These are phyloP conservation scores for Melanotaenia parkinsoni DNA, from an alignment of 2,797 vertebrate genomes.

Conservation along the genomic window DNA sequence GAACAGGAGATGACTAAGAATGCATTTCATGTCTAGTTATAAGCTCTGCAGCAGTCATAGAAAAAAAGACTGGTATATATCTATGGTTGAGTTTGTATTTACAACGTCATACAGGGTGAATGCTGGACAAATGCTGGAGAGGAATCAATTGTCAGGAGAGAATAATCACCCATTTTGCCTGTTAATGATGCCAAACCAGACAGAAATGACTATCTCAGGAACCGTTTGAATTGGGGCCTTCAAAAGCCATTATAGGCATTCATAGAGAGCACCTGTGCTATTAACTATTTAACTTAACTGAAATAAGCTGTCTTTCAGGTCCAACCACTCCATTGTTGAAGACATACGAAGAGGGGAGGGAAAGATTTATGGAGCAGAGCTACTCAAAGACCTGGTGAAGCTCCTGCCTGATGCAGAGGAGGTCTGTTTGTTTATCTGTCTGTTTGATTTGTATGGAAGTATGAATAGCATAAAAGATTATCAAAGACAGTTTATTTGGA, in stretches of 20 bases:
- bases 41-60: background rate
- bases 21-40: background rate
- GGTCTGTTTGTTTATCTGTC: constrained; percentile 75
- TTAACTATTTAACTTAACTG: constrained; percentile 21
- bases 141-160: background rate
- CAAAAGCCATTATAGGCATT: constrained; percentile 8
- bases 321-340: constrained; percentile 91
- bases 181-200: background rate
- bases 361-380: constrained; percentile 89
- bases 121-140: background rate
- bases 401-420: constrained; percentile 94
- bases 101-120: background rate
- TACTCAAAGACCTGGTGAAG: constrained; percentile 93
- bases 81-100: background rate
- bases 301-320: constrained; percentile 80
- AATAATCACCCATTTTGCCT: background rate
- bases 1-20: background rate
- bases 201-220: background rate
- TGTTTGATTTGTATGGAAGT: constrained; percentile 16
- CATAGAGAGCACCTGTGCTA: constrained; percentile 43
- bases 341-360: constrained; percentile 90
- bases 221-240: constrained; percentile 15
- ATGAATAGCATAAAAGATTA: constrained; percentile 23
- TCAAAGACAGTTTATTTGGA: constrained; percentile 37
- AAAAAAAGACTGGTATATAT: background rate